Conservation (phyloP, 2,888 invertebrate species). For the Pandemis corylana region DNA sequence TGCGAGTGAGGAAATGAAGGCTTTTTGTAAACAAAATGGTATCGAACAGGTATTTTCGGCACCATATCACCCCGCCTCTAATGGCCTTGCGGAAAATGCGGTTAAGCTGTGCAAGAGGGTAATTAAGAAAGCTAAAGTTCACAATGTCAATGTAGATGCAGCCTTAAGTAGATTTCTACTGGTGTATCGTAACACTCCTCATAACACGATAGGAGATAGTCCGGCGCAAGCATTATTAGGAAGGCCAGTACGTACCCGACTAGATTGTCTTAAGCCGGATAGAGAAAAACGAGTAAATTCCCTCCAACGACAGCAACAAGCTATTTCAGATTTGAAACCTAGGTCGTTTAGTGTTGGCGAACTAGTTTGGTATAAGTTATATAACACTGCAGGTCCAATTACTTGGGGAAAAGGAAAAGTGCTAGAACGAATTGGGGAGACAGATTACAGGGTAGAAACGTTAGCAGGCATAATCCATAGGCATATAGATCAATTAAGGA, state of each 20-base stretch:
- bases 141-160: not conserved
- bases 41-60: not conserved
- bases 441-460: not conserved
- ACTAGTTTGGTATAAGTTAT: constrained; percentile 3
- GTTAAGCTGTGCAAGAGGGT: constrained; percentile 4
- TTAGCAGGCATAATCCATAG: not conserved
- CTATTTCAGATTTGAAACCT: no score
- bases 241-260: constrained; percentile 21
- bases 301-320: no score
- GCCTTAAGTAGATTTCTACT: not conserved
- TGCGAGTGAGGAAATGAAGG: not conserved
- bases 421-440: not conserved
- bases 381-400: not conserved
- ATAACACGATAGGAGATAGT: constrained; percentile 3
- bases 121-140: not conserved
- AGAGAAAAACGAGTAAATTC: no score
- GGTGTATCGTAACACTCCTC: not conserved
- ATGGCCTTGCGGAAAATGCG: not conserved
- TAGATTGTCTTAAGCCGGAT: constrained; percentile 26
- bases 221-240: constrained; percentile 13
- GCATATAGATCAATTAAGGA: constrained; percentile 14
- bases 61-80: not conserved
- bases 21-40: constrained; percentile 7
- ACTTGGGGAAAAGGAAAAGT: not conserved
- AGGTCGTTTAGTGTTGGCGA: no score